These are phyloP conservation scores for Macaria liturata DNA, from an alignment of 2,888 invertebrate species.

Conservation along the genomic window DNA sequence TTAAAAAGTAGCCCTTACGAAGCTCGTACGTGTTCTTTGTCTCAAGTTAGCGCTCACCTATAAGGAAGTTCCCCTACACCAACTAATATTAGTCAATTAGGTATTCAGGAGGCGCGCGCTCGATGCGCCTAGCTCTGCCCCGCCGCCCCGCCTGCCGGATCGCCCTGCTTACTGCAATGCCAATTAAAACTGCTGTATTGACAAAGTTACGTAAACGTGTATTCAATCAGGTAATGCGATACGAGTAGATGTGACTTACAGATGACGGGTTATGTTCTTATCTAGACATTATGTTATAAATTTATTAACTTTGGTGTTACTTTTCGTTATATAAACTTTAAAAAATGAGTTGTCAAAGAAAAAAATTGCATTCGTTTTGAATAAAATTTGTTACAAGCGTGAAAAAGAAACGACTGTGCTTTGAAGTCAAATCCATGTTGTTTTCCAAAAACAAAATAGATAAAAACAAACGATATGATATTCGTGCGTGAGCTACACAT, in stretches of 20 bases:
- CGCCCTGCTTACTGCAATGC: constrained; percentile 42
- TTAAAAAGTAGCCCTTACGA: constrained; percentile 71
- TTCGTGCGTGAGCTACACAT: constrained; percentile 27
- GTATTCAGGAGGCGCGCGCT: constrained; percentile 77
- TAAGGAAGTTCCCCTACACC: constrained; percentile 72
- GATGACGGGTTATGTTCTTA: no score
- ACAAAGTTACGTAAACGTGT: background rate
- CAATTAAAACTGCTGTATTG: constrained; percentile 42
- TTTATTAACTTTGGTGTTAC: no score
- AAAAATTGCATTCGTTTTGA: no score
- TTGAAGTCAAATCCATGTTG: no score
- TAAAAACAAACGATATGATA: constrained; percentile 33
- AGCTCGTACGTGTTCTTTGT: constrained; percentile 76
- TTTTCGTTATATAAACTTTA: no score
- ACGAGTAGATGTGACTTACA: no score
- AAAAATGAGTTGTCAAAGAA: no score
- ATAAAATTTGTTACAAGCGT: no score
- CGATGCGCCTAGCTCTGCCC: constrained; percentile 58
- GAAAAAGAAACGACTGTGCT: no score
- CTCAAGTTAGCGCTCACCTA: constrained; percentile 76
- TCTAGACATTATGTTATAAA: no score
- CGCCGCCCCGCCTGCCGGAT: constrained; percentile 40
- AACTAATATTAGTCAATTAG: constrained; percentile 81
- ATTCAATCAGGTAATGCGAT: background rate
- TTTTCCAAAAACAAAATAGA: constrained; percentile 15